These are phyloP conservation scores for Siphamia tubifer DNA, from an alignment of 2,113 vertebrate genomes.

Conservation along the genomic window DNA sequence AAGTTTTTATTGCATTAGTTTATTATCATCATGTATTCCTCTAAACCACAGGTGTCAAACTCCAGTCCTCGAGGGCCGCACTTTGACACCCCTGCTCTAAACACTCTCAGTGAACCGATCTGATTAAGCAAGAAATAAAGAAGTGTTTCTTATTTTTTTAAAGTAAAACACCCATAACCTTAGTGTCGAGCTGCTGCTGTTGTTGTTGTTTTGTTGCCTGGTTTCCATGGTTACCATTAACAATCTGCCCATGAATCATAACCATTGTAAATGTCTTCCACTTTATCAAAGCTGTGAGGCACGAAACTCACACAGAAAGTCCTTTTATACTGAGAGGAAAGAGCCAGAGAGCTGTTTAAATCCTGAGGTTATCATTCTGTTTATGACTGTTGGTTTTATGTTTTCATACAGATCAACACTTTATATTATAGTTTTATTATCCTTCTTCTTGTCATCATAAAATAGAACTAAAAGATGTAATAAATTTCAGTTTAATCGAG, in stretches of 20 bases:
- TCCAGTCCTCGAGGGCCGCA: too few species aligned
- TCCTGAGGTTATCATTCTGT: neutral
- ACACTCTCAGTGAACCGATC: neutral
- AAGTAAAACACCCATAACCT: too few species aligned
- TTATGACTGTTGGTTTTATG: neutral
- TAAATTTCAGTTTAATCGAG: too few species aligned
- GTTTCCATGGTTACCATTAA: slow-evolving; percentile 48
- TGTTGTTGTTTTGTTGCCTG: slow-evolving; percentile 35
- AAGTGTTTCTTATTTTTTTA: neutral
- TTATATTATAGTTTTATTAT: too few species aligned
- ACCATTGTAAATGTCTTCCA: slow-evolving; percentile 34
- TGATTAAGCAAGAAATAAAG: neutral
- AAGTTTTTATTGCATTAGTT: too few species aligned
- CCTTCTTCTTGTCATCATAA: too few species aligned
- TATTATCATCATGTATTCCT: too few species aligned
- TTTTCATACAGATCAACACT: too few species aligned
- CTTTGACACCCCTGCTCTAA: too few species aligned
- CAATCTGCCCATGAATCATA: slow-evolving; percentile 41
- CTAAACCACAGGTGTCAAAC: too few species aligned
- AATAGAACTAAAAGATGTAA: too few species aligned
- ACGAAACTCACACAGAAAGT: slow-evolving; percentile 33
- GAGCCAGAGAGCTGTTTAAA: neutral
- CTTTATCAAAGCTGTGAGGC: neutral
- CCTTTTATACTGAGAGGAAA: slow-evolving; percentile 1
- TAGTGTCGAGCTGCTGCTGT: neutral